A percentile compares a stretch with the other conserved stretches of the same genome.
Evolutionary conservation across 2,113 vertebrate species (phyloP).

Genomic region (Argyrosomus japonicus): DNA sequence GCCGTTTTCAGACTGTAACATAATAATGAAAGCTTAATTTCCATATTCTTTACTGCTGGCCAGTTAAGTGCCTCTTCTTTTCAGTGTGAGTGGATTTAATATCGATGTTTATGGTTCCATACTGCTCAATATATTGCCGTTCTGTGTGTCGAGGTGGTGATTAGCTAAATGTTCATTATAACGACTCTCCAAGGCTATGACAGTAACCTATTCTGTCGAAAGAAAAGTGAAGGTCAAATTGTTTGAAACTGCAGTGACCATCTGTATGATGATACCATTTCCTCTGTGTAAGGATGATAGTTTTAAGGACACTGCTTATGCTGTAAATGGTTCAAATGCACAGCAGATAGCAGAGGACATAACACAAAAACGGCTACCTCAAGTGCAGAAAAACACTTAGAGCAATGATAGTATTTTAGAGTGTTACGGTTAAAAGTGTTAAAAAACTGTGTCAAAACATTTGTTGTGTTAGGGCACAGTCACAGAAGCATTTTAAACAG

Average conservation of each 20-base stretch:
- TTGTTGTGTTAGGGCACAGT: not conserved
- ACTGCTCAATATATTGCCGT: slow-evolving; percentile 46
- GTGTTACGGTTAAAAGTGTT: no score
- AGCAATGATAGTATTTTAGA: no score
- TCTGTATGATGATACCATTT: slow-evolving; percentile 25
- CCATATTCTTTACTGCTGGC: slow-evolving; percentile 67
- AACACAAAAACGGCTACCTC: no score
- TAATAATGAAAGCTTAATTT: slow-evolving; percentile 73
- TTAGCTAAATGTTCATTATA: slow-evolving; percentile 68
- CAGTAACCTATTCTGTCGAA: slow-evolving; percentile 42
- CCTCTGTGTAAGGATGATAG: slow-evolving; percentile 7
- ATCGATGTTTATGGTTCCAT: slow-evolving; percentile 63
- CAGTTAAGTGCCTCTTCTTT: slow-evolving; percentile 66
- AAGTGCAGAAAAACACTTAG: no score
- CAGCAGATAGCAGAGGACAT: no score
- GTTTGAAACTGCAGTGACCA: slow-evolving; percentile 31
- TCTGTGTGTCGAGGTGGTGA: slow-evolving; percentile 51
- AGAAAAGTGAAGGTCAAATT: slow-evolving; percentile 55
- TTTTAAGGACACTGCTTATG: slow-evolving; percentile 14
- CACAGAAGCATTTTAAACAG: not conserved
- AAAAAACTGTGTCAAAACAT: no score
- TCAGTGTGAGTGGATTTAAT: slow-evolving; percentile 67
- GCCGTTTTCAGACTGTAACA: slow-evolving; percentile 64
- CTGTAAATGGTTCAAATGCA: not conserved
- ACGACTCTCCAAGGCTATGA: slow-evolving; percentile 41